Percentiles rank a stretch among this genome's conserved stretches.
Evolutionary conservation across 2,888 invertebrate genomes (phyloP).

Genomic region (Elmis aenea): DNA sequence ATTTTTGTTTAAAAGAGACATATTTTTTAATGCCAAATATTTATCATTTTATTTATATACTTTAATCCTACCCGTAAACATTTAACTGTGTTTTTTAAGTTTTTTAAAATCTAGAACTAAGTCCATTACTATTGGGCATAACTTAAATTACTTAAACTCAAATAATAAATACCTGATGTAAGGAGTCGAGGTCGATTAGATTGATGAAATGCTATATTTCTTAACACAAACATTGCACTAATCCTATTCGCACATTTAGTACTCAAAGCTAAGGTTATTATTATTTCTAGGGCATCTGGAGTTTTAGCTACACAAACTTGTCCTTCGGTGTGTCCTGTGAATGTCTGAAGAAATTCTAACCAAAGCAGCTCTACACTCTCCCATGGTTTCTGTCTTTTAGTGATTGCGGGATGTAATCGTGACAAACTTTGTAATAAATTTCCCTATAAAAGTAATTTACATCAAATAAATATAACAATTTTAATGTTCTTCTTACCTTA

Average conservation of each 20-base stretch:
- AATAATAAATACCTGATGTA: conserved; percentile 44
- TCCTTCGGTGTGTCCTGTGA: conserved; percentile 53
- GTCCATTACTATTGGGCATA: too few relatives aligned
- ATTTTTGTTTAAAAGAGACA: too few relatives aligned
- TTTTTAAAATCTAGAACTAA: conserved; percentile 4
- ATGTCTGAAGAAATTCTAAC: conserved; percentile 50
- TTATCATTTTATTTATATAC: too few relatives aligned
- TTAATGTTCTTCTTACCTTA: conserved; percentile 51
- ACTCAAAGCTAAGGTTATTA: conserved; percentile 35
- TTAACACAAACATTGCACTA: conserved; percentile 48
- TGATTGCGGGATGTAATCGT: conserved; percentile 51
- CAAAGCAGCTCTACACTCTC: conserved; percentile 51
- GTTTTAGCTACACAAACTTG: conserved; percentile 50
- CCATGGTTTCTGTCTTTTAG: conserved; percentile 52
- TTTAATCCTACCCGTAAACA: too few relatives aligned
- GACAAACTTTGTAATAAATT: conserved; percentile 47
- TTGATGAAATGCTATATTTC: conserved; percentile 54
- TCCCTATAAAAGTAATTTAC: conserved; percentile 42
- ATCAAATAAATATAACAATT: too few relatives aligned
- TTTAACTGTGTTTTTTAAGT: too few relatives aligned
- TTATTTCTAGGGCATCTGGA: conserved; percentile 40
- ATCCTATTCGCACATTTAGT: conserved; percentile 34
- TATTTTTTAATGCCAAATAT: too few relatives aligned
- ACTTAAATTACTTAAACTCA: too few relatives aligned
- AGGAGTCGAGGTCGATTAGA: conserved; percentile 51